Evolutionary conservation across 2,113 vertebrate species (phyloP).

Genomic region (Alectura lathami): DNA sequence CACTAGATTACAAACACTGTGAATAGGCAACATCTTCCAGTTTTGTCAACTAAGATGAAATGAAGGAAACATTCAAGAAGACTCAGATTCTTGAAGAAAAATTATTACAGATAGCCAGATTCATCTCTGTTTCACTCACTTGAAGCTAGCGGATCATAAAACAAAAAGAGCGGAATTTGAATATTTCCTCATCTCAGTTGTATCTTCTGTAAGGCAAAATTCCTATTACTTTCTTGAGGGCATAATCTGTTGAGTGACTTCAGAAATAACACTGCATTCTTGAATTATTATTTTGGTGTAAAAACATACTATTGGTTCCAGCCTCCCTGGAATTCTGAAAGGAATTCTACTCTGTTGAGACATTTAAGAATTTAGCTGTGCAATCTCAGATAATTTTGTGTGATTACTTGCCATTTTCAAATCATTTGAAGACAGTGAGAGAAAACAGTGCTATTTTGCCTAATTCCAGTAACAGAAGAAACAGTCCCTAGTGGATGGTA

Average conservation of each 20-base stretch:
- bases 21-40: neutral
- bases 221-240: neutral
- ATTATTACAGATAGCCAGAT: neutral
- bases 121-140: neutral
- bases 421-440: neutral
- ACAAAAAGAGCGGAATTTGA: neutral
- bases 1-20: neutral
- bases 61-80: neutral
- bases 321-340: neutral
- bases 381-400: neutral
- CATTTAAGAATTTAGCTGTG: neutral
- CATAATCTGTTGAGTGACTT: neutral
- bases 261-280: neutral
- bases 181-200: neutral
- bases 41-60: neutral
- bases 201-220: neutral
- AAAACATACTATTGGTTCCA: neutral
- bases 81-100: neutral
- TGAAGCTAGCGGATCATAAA: neutral
- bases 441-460: neutral
- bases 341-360: neutral
- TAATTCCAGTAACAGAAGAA: slow-evolving; percentile 6
- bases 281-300: neutral
- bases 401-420: slow-evolving; percentile 18
- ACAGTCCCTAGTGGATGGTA: neutral